A percentile compares a stretch with the other conserved stretches of the same genome.
phyloP scores from a whole-genome alignment of 2,888 invertebrate genomes.

The Tethea ocularis region DNA sequence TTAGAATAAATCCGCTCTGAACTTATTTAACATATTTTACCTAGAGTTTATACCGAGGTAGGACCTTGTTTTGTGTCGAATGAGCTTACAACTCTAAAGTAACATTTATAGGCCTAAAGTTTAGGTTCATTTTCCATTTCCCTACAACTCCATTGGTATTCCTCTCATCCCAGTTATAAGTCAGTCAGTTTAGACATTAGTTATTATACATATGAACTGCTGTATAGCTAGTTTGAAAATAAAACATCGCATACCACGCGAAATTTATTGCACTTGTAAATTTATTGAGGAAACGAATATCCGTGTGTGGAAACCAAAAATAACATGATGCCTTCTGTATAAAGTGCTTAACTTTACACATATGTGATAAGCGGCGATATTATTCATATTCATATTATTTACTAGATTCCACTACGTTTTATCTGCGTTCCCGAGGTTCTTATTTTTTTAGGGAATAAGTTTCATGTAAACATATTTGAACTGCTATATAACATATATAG shows the following conservation, averaged over 20 bases:
- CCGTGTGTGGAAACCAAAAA: conserved; percentile 11
- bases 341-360: conserved; percentile 4
- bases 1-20: no score
- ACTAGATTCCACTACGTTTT: no score
- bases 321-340: conserved; percentile 2
- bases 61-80: not conserved
- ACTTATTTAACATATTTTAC: no score
- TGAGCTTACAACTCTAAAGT: not conserved
- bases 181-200: conserved; percentile 1
- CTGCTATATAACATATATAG: no score
- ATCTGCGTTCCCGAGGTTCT: no score
- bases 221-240: conserved; percentile 1
- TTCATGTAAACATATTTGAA: no score
- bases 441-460: no score
- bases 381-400: no score
- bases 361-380: no score
- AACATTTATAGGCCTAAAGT: not conserved
- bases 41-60: no score
- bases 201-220: not conserved
- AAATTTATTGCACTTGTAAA: conserved; percentile 28
- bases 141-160: not conserved
- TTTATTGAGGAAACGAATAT: conserved; percentile 29
- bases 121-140: not conserved
- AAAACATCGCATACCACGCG: conserved; percentile 11
- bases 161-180: not conserved